Conservation (phyloP, 2,888 invertebrate species). For the Charanyca ferruginea region DNA sequence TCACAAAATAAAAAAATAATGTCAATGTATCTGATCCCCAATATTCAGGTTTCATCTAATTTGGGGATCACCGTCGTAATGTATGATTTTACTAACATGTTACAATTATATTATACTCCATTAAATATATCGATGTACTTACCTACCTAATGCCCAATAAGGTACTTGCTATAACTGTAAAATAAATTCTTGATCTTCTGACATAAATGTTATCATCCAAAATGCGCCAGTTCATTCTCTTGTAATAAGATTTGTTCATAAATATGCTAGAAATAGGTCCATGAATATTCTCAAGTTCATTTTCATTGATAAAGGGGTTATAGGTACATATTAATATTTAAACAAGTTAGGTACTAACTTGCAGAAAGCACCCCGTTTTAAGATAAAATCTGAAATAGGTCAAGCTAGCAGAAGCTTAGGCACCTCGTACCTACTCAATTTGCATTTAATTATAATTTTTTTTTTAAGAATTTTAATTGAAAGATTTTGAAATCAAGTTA, state of each 20-base stretch:
- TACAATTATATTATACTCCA: no score
- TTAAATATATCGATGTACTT: no score
- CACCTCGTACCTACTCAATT: constrained; percentile 21
- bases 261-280: background rate
- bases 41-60: no score
- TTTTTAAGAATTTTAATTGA: constrained; percentile 16
- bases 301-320: background rate
- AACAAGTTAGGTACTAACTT: constrained; percentile 39
- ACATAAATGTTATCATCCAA: no score
- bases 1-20: no score
- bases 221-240: background rate
- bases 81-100: no score
- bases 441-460: constrained; percentile 44
- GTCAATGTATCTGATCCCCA: no score
- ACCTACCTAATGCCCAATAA: no score
- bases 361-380: constrained; percentile 2
- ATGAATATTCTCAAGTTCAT: constrained; percentile 7
- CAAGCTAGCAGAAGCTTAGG: constrained; percentile 18
- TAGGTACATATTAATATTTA: constrained; percentile 37
- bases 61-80: no score
- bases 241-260: background rate
- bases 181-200: no score
- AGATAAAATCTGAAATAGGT: constrained; percentile 31
- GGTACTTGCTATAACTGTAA: no score
- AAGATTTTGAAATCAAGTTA: constrained; percentile 18